Evolutionary conservation across 2,113 vertebrate genomes (phyloP).

Genomic region (Entomyzon cyanotis): DNA sequence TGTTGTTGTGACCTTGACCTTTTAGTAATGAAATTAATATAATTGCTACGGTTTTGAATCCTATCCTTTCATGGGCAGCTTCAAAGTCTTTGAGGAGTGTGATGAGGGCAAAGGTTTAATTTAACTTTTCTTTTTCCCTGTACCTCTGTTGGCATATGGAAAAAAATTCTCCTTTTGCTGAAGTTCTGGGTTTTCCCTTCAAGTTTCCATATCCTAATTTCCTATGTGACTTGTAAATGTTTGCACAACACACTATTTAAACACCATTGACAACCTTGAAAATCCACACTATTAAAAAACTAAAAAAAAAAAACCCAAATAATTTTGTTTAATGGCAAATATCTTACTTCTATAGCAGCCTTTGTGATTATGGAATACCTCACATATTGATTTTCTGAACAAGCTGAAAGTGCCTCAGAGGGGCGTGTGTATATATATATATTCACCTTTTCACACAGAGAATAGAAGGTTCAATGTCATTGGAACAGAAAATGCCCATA

Average conservation of each 20-base stretch:
- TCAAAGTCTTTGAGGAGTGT: slow-evolving; percentile 2
- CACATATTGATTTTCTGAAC: not conserved
- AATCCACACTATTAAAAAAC: not conserved
- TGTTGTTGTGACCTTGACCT: slow-evolving; percentile 67
- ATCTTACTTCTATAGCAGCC: not conserved
- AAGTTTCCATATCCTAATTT: not conserved
- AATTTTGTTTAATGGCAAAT: not conserved
- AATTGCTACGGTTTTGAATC: slow-evolving; percentile 44
- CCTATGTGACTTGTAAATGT: not conserved
- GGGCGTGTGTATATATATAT: rapidly evolving
- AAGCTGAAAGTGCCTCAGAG: not conserved
- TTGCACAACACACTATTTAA: not conserved
- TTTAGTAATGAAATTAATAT: slow-evolving; percentile 57
- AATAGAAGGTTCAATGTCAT: not conserved
- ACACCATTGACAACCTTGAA: not conserved
- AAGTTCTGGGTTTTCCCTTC: not conserved
- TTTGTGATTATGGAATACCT: not conserved
- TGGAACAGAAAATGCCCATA: not conserved
- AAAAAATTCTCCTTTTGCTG: not conserved
- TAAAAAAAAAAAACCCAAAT: not conserved
- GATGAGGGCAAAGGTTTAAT: not conserved
- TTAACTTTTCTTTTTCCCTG: not conserved
- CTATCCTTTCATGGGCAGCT: not conserved
- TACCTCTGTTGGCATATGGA: not conserved
- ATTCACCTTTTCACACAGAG: not conserved